Conservation (phyloP, 2,888 invertebrate species). For the Cactoblastis cactorum region DNA sequence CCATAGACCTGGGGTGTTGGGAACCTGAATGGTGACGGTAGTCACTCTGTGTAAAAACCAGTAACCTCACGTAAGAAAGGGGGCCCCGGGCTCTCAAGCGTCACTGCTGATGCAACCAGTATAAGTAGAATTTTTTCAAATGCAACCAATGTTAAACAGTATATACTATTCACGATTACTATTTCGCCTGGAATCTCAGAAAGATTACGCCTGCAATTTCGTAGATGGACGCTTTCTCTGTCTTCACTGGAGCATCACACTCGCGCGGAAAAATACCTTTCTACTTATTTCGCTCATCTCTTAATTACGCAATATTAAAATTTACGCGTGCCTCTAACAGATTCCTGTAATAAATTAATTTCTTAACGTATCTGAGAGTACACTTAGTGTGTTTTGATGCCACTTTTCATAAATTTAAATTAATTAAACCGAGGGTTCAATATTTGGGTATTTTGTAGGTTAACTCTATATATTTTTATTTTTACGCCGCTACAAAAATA, state of each 20-base stretch:
- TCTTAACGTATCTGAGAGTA: neutral
- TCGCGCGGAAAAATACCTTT: conserved; percentile 46
- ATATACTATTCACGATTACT: no score
- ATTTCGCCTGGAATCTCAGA: conserved; percentile 14
- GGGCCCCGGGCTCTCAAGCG: no score
- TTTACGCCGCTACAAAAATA: no score
- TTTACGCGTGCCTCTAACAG: conserved; percentile 9
- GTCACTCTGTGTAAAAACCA: no score
- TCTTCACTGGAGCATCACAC: conserved; percentile 32
- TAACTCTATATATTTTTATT: neutral
- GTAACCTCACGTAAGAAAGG: no score
- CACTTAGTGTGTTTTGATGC: neutral
- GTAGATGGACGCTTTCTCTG: conserved; percentile 34
- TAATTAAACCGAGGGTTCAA: neutral
- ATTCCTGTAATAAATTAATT: conserved; percentile 12
- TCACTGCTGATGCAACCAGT: no score
- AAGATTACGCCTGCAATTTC: conserved; percentile 15
- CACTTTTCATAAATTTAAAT: neutral
- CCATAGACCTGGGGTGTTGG: no score
- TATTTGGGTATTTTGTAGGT: neutral
- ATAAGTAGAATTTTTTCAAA: no score
- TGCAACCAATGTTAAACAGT: no score
- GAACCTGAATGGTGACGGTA: no score
- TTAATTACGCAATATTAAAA: conserved; percentile 18
- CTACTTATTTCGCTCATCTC: conserved; percentile 31